Conservation (phyloP, 2,888 invertebrate genomes). For the Gerris lacustris region DNA sequence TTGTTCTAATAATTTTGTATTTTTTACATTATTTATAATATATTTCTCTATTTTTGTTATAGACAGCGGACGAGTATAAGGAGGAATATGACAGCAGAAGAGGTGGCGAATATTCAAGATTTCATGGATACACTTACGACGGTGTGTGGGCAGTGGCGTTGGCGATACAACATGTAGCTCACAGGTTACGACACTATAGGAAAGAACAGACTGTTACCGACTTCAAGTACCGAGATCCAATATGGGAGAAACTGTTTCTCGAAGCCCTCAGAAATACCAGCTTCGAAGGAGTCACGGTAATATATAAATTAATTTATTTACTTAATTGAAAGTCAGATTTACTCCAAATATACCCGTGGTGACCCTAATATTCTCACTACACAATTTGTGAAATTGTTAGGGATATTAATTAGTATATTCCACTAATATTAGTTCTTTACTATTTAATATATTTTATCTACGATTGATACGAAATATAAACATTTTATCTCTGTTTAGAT, state of each 20-base stretch:
- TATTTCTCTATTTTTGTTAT: constrained; percentile 32
- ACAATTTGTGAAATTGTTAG: no score
- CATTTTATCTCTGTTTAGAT: no score
- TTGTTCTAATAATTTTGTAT: no score
- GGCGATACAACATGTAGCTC: constrained; percentile 82
- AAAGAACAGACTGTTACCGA: constrained; percentile 68
- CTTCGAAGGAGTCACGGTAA: constrained; percentile 81
- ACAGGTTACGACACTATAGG: constrained; percentile 52
- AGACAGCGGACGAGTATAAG: constrained; percentile 84
- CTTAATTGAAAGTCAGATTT: background rate
- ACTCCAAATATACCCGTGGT: background rate
- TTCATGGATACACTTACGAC: constrained; percentile 97
- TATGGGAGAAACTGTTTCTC: constrained; percentile 76
- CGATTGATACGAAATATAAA: no score
- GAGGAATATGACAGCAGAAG: constrained; percentile 70
- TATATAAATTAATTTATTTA: constrained; percentile 27
- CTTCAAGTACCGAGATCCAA: constrained; percentile 70
- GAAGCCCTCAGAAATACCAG: constrained; percentile 82
- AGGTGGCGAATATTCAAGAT: constrained; percentile 75
- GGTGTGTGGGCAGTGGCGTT: constrained; percentile 96
- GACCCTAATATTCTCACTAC: no score
- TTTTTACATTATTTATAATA: no score
- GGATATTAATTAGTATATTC: no score
- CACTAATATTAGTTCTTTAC: no score
- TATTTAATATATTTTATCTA: no score